These are phyloP conservation scores for Agrotis segetum DNA, from an alignment of 2,888 invertebrate genomes.

Conservation along the genomic window DNA sequence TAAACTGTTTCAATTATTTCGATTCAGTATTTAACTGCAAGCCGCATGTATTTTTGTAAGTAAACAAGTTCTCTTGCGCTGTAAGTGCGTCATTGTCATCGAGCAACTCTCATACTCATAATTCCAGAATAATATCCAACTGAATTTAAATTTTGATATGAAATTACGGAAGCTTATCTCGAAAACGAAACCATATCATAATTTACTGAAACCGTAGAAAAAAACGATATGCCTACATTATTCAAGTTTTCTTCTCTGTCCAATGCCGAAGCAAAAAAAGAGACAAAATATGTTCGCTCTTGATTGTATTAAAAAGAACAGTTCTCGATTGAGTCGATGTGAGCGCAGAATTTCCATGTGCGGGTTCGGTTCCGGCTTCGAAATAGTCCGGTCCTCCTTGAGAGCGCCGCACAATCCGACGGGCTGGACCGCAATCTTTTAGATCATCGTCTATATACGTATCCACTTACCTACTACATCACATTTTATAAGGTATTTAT, in stretches of 20 bases:
- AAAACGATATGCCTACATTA: conserved; percentile 26
- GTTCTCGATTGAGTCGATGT: conserved; percentile 69
- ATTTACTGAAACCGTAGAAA: conserved; percentile 57
- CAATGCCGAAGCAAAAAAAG: conserved; percentile 25
- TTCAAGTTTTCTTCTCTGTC: conserved; percentile 43
- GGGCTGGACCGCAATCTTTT: conserved; percentile 82
- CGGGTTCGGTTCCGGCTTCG: conserved; percentile 86
- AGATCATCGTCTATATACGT: conserved; percentile 78
- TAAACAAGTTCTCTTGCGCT: conserved; percentile 15
- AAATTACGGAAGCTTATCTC: conserved; percentile 58
- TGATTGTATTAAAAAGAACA: conserved; percentile 67
- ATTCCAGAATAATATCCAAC: conserved; percentile 31
- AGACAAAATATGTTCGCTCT: conserved; percentile 56
- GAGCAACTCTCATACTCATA: conserved; percentile 13
- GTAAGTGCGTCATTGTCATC: conserved; percentile 40
- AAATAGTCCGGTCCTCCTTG: conserved; percentile 89
- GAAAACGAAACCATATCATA: conserved; percentile 47
- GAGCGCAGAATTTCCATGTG: conserved; percentile 79
- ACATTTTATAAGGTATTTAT: conserved; percentile 62
- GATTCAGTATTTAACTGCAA: neutral
- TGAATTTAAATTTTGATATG: conserved; percentile 40
- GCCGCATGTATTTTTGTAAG: conserved; percentile 3
- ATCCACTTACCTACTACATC: conserved; percentile 60
- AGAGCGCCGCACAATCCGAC: conserved; percentile 79
- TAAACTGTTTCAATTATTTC: conserved; percentile 6